phyloP scores from a whole-genome alignment of 2,797 vertebrate species.

The Poecilia gillii region DNA sequence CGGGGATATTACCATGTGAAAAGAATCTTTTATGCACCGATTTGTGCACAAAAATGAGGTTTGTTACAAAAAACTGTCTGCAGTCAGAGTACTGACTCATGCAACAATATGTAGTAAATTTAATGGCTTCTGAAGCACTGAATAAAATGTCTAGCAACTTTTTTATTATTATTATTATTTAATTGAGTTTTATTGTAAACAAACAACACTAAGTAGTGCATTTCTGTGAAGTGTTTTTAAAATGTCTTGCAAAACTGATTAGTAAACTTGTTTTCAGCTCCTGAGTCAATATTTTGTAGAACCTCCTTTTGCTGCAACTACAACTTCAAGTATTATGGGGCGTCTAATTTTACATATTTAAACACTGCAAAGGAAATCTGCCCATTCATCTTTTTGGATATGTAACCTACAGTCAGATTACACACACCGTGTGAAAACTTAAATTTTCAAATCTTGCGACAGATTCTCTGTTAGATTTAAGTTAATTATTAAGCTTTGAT shows the following conservation, averaged over 20 bases:
- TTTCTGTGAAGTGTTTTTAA: background rate
- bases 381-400: background rate
- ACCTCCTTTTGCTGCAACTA: background rate
- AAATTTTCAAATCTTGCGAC: background rate
- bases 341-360: background rate
- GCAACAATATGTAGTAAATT: background rate
- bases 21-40: slow-evolving; percentile 50
- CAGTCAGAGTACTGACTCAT: slow-evolving; percentile 15
- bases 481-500: background rate
- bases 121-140: background rate
- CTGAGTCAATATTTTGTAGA: background rate
- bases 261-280: background rate
- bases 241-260: background rate
- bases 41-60: slow-evolving; percentile 41
- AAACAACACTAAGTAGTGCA: background rate
- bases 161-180: background rate
- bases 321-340: background rate
- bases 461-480: background rate
- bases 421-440: background rate
- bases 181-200: background rate
- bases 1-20: slow-evolving; percentile 46
- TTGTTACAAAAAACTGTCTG: slow-evolving; percentile 34
- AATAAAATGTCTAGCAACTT: background rate
- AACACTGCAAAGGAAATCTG: background rate
- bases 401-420: background rate